Percentiles rank a stretch among this genome's conserved stretches.
phyloP scores from a whole-genome alignment of 2,113 vertebrate genomes.

The Nettapus auritus region DNA sequence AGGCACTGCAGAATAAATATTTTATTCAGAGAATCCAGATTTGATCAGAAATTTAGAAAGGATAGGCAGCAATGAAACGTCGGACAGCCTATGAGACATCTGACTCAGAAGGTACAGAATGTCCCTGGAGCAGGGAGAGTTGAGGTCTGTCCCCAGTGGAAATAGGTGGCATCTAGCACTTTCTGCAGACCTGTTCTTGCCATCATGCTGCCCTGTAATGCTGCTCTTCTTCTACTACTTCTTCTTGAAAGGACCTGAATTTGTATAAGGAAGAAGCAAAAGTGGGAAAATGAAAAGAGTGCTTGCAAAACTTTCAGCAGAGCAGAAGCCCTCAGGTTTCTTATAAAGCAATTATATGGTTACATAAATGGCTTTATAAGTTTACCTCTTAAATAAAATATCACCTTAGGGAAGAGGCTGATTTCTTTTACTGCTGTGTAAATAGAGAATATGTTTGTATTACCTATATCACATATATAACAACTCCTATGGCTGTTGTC shows the following conservation, averaged over 20 bases:
- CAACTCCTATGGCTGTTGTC: background rate
- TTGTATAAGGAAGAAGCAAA: background rate
- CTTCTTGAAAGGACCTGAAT: background rate
- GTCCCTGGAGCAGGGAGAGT: background rate
- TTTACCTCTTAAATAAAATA: constrained; percentile 37
- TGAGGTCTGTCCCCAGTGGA: background rate
- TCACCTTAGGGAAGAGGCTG: background rate
- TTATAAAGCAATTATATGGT: constrained; percentile 6
- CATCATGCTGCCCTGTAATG: background rate
- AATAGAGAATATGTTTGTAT: background rate
- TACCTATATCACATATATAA: background rate
- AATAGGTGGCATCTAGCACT: background rate
- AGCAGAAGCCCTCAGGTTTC: background rate
- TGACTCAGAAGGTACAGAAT: background rate
- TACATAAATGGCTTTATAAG: constrained; percentile 12
- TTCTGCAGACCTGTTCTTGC: background rate
- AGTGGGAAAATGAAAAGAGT: background rate
- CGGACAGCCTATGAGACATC: background rate
- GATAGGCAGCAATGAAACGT: background rate
- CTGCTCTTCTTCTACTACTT: background rate
- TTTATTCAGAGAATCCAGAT: background rate
- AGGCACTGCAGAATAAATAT: background rate
- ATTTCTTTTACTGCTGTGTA: constrained; percentile 16
- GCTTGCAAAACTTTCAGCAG: background rate
- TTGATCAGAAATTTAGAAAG: background rate